A percentile compares a stretch with the other conserved stretches of the same genome.
phyloP scores from a whole-genome alignment of 2,797 vertebrate genomes.

The Sebastes steindachneri region DNA sequence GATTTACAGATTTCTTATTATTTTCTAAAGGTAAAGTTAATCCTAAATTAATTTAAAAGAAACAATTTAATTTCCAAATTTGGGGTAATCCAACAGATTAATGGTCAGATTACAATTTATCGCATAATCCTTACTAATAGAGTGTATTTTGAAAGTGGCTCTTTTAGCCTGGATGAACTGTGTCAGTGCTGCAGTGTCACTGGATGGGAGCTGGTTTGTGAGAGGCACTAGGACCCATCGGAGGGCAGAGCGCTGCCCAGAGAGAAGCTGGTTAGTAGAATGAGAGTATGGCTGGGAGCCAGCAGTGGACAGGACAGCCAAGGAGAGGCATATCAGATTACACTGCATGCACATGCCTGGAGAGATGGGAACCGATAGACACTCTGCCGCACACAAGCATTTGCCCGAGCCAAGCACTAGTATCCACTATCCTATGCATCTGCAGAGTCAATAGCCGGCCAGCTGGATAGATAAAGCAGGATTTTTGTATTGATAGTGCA shows the following conservation, averaged over 20 bases:
- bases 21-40: background rate
- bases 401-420: conserved; percentile 20
- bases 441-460: conserved; percentile 35
- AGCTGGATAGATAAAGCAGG: conserved; percentile 22
- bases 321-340: conserved; percentile 84
- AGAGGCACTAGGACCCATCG: conserved; percentile 75
- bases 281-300: conserved; percentile 76
- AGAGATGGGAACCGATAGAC: conserved; percentile 76
- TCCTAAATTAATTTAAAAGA: background rate
- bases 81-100: conserved; percentile 14
- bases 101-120: conserved; percentile 1
- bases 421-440: conserved; percentile 39
- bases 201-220: background rate
- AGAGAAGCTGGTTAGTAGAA: conserved; percentile 70
- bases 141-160: conserved; percentile 20
- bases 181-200: conserved; percentile 20
- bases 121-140: conserved; percentile 4
- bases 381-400: conserved; percentile 53
- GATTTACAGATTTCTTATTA: background rate
- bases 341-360: conserved; percentile 83
- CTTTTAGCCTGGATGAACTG: background rate
- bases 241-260: conserved; percentile 31
- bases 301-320: conserved; percentile 78
- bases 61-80: background rate
- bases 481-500: conserved; percentile 3